Percentiles rank a stretch among this genome's conserved stretches.
Conservation (phyloP, 2,797 vertebrate species). For the Onychomys leucogaster region DNA sequence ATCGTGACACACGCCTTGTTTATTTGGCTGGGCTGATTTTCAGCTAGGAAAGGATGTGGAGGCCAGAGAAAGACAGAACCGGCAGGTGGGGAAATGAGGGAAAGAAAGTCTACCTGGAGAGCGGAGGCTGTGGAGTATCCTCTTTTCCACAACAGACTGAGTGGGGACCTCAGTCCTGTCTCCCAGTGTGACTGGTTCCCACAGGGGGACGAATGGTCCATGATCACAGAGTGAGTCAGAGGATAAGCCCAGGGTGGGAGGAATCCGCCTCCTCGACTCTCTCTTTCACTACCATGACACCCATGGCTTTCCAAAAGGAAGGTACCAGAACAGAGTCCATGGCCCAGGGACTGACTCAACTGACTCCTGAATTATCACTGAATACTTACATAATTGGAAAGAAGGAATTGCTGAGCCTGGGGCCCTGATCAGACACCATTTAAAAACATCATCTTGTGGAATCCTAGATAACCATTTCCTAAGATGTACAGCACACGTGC, state of each 20-base stretch:
- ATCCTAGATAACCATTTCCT: constrained; percentile 16
- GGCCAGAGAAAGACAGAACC: neutral
- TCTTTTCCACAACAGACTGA: neutral
- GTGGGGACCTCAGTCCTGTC: neutral
- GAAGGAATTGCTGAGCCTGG: neutral
- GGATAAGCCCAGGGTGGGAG: neutral
- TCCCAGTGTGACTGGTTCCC: neutral
- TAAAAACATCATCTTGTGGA: neutral
- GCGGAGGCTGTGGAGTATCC: neutral
- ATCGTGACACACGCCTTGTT: neutral
- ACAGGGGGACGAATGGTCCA: neutral
- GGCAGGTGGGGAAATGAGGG: neutral
- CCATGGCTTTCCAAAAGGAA: neutral
- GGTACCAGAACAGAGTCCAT: neutral
- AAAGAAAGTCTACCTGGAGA: neutral
- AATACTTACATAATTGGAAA: neutral
- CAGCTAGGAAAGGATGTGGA: neutral
- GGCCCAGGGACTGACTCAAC: neutral
- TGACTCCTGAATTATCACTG: neutral
- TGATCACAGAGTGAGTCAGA: neutral
- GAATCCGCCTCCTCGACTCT: neutral
- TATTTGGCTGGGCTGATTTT: neutral
- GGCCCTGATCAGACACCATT: neutral
- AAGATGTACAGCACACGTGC: neutral
- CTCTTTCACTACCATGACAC: neutral